Conservation (phyloP, 2,113 vertebrate species). For the Marmota flaviventris region DNA sequence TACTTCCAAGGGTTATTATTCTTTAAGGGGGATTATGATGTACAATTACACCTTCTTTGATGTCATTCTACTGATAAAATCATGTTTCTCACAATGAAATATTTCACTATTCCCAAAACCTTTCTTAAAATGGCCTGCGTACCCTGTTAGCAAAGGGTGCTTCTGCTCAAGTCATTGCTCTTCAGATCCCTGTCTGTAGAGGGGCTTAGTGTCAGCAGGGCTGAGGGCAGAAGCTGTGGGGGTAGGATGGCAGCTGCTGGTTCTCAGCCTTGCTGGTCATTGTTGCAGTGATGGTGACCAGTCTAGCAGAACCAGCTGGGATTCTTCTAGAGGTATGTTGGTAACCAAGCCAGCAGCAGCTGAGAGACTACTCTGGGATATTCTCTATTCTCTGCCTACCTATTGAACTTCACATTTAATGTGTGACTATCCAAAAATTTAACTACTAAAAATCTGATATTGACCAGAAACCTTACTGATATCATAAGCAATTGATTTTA, state of each 20-base stretch:
- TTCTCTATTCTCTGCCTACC: neutral
- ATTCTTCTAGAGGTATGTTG: neutral
- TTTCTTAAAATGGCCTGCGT: neutral
- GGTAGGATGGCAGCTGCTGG: neutral
- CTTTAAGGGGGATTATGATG: neutral
- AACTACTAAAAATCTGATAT: neutral
- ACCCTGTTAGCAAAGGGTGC: neutral
- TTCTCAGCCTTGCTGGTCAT: neutral
- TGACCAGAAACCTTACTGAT: neutral
- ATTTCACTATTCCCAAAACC: neutral
- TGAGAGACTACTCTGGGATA: no score
- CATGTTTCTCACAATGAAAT: neutral
- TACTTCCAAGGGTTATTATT: neutral
- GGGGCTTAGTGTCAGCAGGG: neutral
- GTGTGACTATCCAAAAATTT: neutral
- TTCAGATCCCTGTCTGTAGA: no score
- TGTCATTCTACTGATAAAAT: neutral
- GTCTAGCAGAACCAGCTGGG: neutral
- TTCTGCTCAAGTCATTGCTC: neutral
- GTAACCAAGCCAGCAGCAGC: neutral
- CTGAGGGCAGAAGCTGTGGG: neutral
- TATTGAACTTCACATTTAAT: neutral
- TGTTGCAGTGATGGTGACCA: neutral
- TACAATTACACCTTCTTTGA: neutral
- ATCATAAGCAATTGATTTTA: neutral